Percentiles rank a stretch among this genome's conserved stretches.
Evolutionary conservation across 2,797 vertebrate species (phyloP).

Genomic region (Coluber constrictor): DNA sequence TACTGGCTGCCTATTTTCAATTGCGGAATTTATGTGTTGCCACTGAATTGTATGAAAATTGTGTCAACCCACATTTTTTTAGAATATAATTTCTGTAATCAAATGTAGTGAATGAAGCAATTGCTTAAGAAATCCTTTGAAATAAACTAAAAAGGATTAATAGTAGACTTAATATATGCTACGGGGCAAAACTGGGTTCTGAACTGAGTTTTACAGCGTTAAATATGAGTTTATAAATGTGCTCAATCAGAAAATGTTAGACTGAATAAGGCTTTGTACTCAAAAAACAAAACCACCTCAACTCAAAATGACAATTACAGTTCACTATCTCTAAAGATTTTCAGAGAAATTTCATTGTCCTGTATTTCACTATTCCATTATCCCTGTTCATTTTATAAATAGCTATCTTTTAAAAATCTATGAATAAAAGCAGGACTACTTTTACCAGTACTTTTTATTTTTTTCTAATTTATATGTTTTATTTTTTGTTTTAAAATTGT

Average conservation of each 20-base stretch:
- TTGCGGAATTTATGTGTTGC: constrained; percentile 6
- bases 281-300: neutral
- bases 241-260: neutral
- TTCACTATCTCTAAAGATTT: neutral
- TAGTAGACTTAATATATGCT: neutral
- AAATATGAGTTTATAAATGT: neutral
- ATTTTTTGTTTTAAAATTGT: neutral
- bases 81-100: constrained; percentile 31
- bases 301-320: neutral
- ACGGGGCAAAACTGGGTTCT: neutral
- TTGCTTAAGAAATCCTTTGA: neutral
- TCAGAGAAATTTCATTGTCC: neutral
- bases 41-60: constrained; percentile 35
- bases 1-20: constrained; percentile 22
- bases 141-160: neutral
- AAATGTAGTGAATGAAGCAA: constrained; percentile 14
- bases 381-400: neutral
- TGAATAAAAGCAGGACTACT: neutral
- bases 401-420: neutral
- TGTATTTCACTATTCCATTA: neutral
- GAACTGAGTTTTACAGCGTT: neutral
- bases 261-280: neutral
- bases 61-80: neutral
- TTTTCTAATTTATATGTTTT: neutral
- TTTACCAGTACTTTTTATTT: neutral